Conservation (phyloP, 2,113 vertebrate species). For the Malaclemys terrapin region DNA sequence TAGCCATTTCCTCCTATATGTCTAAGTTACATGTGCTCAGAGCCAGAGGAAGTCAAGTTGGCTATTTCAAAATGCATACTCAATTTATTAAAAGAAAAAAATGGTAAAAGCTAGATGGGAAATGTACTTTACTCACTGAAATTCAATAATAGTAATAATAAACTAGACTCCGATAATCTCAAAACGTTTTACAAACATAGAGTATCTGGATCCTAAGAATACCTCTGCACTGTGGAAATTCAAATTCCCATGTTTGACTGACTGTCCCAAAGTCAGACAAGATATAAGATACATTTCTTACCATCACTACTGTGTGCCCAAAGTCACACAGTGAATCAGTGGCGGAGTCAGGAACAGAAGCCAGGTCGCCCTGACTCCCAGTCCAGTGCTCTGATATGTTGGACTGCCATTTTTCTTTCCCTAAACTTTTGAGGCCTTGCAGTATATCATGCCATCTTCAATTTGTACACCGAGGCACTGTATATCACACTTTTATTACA, state of each 20-base stretch:
- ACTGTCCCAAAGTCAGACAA: background rate
- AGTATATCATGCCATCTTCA: background rate
- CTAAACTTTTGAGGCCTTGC: background rate
- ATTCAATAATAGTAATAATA: conserved; percentile 8
- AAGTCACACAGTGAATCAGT: background rate
- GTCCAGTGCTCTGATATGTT: background rate
- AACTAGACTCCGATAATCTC: background rate
- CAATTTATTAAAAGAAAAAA: background rate
- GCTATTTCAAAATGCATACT: accelerated
- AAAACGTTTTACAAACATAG: background rate
- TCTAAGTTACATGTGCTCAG: background rate
- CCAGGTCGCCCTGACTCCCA: background rate
- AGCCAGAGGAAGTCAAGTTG: background rate
- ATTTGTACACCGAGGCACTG: background rate
- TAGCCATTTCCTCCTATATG: background rate
- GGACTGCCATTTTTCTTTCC: background rate
- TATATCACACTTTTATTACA: background rate
- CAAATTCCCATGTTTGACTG: background rate
- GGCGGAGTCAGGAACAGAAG: background rate
- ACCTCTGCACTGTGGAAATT: accelerated
- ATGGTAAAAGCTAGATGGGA: background rate
- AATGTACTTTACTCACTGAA: conserved; percentile 34
- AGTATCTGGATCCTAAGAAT: background rate
- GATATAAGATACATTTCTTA: background rate
- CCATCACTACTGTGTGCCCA: background rate